Conservation (phyloP, 1,140 invertebrate species). For the Aphis gossypii region DNA sequence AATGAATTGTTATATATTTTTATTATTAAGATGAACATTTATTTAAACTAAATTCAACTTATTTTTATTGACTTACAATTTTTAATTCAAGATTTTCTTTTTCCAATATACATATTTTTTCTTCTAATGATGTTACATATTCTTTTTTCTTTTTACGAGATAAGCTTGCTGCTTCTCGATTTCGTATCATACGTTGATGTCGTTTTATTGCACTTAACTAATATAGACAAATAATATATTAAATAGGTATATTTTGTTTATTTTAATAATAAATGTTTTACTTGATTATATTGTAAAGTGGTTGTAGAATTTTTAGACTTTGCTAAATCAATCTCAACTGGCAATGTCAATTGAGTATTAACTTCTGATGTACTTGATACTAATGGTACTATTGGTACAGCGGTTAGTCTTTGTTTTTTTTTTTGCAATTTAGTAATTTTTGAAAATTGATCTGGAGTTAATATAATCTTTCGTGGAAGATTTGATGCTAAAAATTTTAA, state of each 20-base stretch:
- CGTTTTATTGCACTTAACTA: constrained; percentile 59
- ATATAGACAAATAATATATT: background rate
- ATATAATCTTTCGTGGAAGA: background rate
- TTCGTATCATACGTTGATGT: constrained; percentile 59
- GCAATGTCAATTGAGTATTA: constrained; percentile 17
- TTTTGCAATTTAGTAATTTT: constrained; percentile 28
- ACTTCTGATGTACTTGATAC: constrained; percentile 29
- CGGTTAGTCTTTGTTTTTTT: background rate
- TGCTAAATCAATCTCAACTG: constrained; percentile 31
- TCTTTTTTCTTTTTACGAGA: constrained; percentile 93
- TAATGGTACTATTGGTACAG: background rate
- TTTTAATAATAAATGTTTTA: background rate
- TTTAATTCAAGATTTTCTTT: constrained; percentile 78
- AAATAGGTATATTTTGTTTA: background rate
- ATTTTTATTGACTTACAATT: constrained; percentile 68
- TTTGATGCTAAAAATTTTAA: background rate
- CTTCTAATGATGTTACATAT: constrained; percentile 82
- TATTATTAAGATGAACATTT: background rate
- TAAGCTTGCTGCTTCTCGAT: constrained; percentile 84
- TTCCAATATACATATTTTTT: constrained; percentile 73
- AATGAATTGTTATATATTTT: background rate
- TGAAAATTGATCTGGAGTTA: constrained; percentile 51
- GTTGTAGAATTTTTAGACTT: constrained; percentile 22
- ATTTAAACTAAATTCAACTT: background rate
- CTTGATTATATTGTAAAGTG: constrained; percentile 34